phyloP scores from a whole-genome alignment of 37 sponge, comb jelly and placozoan species.

The Mnemiopsis leidyi region DNA sequence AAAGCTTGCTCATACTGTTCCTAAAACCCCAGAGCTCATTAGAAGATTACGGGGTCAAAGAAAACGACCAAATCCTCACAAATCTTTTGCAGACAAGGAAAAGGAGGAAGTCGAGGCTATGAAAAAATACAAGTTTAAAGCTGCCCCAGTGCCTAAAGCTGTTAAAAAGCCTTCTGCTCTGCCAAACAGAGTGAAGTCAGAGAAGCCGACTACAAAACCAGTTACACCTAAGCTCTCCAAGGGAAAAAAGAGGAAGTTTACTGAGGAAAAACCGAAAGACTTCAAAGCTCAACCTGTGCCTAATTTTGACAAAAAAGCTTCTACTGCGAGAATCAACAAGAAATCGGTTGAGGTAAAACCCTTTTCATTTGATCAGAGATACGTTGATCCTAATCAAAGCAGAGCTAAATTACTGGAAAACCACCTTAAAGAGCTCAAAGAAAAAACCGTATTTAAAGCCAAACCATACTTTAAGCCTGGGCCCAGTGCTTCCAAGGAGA shows the following conservation, averaged over 20 bases:
- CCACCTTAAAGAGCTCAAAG: conserved; percentile 1
- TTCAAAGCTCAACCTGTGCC: conserved; percentile 51
- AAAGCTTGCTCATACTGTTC: conserved; percentile 5
- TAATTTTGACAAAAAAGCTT: neutral
- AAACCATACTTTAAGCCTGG: neutral
- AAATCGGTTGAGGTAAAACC: conserved; percentile 1
- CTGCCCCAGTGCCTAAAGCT: conserved; percentile 47
- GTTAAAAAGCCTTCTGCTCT: neutral
- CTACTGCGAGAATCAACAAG: neutral
- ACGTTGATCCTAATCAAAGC: conserved; percentile 14
- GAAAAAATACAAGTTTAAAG: conserved; percentile 55
- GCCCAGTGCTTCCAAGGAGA: neutral
- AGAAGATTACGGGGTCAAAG: neutral
- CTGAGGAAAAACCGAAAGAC: conserved; percentile 34
- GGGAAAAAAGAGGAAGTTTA: neutral
- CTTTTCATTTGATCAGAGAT: conserved; percentile 11
- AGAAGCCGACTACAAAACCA: conserved; percentile 1
- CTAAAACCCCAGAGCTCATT: conserved; percentile 60
- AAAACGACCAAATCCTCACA: neutral
- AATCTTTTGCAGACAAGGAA: conserved; percentile 22
- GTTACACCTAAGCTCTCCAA: conserved; percentile 33
- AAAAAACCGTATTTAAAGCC: conserved; percentile 2
- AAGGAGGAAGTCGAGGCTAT: conserved; percentile 20
- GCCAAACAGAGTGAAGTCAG: conserved; percentile 1
- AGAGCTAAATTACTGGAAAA: neutral